Evolutionary conservation across 2,113 vertebrate genomes (phyloP), one percentile per base, ranked within the genome.

Genomic region (Eretmochelys imbricata): DNA sequence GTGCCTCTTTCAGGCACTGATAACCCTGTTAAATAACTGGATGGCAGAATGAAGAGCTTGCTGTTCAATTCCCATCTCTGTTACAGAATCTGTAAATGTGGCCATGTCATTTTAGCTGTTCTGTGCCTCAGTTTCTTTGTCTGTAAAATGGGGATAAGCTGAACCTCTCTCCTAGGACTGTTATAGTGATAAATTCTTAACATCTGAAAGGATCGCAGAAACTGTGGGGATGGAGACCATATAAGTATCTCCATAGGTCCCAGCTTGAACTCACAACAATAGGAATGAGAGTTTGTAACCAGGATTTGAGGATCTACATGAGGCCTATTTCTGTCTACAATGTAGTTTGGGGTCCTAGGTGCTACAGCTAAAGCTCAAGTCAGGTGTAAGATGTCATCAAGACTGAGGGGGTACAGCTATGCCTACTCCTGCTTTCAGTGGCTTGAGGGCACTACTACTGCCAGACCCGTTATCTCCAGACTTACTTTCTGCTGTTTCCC

Each of bases 71-170:
- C 8, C 22, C 2, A 24, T 50, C 31, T 17, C 31, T 85, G 54
- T 51, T 25, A 59, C 17, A 65, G 22, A 48, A 16, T 49, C 59
- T 84, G 42, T 48, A 65, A 79, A 51, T 81, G 72, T 72, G 49
- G 24, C 53, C 38, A 8, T 1, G 1, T 59, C 50, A 83, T 35
- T 22, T 0, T 0, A 11, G 80, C 49, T 82, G 83, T 24, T 83
- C 69, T 88, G 12, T 25, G 42, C 65, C 0, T 2, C 82, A 10
- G 50, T 88, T n/a, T 92, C 8, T 31, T 48, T 0, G 1, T 89
- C 84, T 49, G n/a, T 76, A 31, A 51, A 51, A 51, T 51, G 50
- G 50, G 50, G 50, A 51, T 51, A 17, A 51, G 50, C 50, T 5
- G 5, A n/a, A 27, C 42, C 24, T 57, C 55, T 57, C 55, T 57